A percentile compares a stretch with the other conserved stretches of the same genome.
Evolutionary conservation across 2,113 vertebrate species (phyloP).

Genomic region (Gallinago paraguaiae): DNA sequence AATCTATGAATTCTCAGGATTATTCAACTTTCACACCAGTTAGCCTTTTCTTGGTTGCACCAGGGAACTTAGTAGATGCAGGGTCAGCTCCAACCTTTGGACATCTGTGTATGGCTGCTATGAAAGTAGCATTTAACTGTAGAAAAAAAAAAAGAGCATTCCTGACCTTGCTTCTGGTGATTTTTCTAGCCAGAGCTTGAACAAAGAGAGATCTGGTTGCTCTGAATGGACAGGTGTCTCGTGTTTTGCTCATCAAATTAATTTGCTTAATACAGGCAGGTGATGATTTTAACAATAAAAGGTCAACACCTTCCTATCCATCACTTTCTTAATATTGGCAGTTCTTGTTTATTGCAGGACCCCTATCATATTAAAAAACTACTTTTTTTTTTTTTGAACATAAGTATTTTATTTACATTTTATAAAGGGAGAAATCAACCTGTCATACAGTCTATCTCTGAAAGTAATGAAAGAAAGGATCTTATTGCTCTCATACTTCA

Average conservation of each 20-base stretch:
- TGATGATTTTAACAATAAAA: background rate
- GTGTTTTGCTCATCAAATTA: background rate
- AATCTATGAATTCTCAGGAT: background rate
- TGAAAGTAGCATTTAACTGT: background rate
- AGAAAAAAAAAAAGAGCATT: background rate
- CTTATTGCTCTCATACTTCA: background rate
- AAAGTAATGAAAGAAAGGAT: conserved; percentile 8
- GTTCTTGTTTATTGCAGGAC: background rate
- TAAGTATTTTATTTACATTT: background rate
- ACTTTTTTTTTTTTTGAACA: background rate
- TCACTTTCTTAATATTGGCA: background rate
- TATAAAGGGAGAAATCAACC: conserved; percentile 21
- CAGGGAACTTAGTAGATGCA: background rate
- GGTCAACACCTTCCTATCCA: background rate
- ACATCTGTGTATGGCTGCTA: background rate
- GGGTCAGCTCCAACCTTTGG: background rate
- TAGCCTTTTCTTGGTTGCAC: background rate
- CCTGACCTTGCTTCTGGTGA: background rate
- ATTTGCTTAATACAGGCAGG: background rate
- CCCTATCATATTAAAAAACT: background rate
- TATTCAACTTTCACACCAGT: background rate
- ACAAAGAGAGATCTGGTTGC: background rate
- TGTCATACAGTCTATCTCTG: background rate
- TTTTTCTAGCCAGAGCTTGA: background rate
- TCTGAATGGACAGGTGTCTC: background rate